Conservation (phyloP, 2,888 invertebrate species). For the Octodonta nipae region DNA sequence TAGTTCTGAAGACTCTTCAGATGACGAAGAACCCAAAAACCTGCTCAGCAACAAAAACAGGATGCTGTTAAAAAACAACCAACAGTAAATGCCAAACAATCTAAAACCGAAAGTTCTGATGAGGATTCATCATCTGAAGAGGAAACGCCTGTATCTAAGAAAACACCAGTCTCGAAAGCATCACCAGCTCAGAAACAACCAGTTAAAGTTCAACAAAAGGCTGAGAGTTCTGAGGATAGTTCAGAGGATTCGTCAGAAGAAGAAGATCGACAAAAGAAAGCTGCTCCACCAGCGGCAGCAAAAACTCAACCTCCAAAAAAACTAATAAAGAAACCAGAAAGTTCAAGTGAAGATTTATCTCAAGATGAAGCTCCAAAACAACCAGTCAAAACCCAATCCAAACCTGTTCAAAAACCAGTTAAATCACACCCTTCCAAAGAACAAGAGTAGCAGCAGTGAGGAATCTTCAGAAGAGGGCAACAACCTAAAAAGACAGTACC, state of each 20-base stretch:
- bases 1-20: constrained; percentile 20
- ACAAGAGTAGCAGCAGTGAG: constrained; percentile 4
- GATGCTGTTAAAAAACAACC: constrained; percentile 4
- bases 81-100: too few species aligned
- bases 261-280: background rate
- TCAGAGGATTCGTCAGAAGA: too few species aligned
- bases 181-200: too few species aligned
- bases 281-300: background rate
- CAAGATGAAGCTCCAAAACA: constrained; percentile 1
- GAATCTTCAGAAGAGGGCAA: constrained; percentile 4
- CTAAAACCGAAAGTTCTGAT: too few species aligned
- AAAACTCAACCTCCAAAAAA: background rate
- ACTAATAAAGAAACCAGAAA: background rate
- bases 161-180: too few species aligned
- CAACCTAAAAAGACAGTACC: too few species aligned
- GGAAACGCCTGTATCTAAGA: too few species aligned
- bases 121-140: too few species aligned
- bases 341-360: background rate
- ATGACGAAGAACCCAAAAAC: constrained; percentile 14
- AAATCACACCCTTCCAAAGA: constrained; percentile 6
- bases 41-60: too few species aligned
- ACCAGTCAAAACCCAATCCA: too few species aligned
- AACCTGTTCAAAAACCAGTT: constrained; percentile 4
- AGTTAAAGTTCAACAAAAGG: too few species aligned
- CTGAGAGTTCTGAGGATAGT: too few species aligned